Percentiles rank a stretch among this genome's conserved stretches.
Evolutionary conservation across 2,797 vertebrate species (phyloP).

Genomic region (Syncerus caffer): DNA sequence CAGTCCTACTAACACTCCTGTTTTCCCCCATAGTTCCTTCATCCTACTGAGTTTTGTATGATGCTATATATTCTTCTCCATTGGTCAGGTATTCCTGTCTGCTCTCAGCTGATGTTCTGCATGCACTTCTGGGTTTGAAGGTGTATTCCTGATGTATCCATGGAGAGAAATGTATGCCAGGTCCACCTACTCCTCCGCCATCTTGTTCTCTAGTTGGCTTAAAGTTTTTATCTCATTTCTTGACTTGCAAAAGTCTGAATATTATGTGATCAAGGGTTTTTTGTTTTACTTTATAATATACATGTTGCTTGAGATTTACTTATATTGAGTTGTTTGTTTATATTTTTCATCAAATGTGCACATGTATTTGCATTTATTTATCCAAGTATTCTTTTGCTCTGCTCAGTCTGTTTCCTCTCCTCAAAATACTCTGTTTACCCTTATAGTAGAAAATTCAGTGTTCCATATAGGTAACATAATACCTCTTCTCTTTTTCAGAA

Average conservation of each 20-base stretch:
- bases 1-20: neutral
- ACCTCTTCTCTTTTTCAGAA: neutral
- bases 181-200: neutral
- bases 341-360: neutral
- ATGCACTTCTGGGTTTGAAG: neutral
- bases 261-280: neutral
- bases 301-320: neutral
- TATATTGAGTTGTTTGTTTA: neutral
- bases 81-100: neutral
- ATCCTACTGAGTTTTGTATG: neutral
- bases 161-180: neutral
- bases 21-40: fast-evolving
- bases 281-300: neutral
- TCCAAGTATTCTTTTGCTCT: neutral
- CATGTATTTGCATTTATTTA: neutral
- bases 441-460: neutral
- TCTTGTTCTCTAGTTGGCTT: neutral
- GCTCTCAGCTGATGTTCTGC: neutral
- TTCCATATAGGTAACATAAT: neutral
- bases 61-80: neutral
- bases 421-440: neutral
- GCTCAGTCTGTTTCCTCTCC: neutral
- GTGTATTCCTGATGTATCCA: neutral
- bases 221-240: neutral
- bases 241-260: neutral